Evolutionary conservation across 1,140 invertebrate genomes (phyloP).

Genomic region (Anastatus disparis): DNA sequence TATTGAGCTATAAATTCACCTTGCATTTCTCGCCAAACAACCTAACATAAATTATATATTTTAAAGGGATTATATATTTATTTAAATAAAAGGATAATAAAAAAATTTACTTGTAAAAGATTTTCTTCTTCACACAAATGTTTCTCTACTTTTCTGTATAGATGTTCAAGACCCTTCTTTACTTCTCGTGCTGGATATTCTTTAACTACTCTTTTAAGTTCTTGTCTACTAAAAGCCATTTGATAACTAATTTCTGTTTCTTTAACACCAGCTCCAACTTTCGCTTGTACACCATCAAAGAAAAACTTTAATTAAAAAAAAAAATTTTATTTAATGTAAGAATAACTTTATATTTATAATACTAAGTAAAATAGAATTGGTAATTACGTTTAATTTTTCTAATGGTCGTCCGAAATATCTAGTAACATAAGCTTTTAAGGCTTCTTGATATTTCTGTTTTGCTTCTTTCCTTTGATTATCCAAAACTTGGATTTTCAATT

Average conservation of each 20-base stretch:
- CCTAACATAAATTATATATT: constrained; percentile 69
- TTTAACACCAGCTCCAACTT: constrained; percentile 92
- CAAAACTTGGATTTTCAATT: constrained; percentile 90
- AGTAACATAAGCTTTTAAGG: constrained; percentile 90
- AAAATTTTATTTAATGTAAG: constrained; percentile 28
- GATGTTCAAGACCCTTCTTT: constrained; percentile 92
- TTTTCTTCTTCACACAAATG: constrained; percentile 96
- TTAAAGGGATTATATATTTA: not conserved
- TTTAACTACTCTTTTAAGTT: constrained; percentile 93
- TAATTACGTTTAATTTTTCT: constrained; percentile 91
- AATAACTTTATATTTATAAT: constrained; percentile 8
- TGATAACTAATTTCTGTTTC: constrained; percentile 98
- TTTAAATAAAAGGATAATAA: constrained; percentile 21
- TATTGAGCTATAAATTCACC: constrained; percentile 98
- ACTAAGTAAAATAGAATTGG: not conserved
- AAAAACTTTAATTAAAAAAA: constrained; percentile 74
- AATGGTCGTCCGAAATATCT: constrained; percentile 94
- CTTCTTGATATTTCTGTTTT: constrained; percentile 91
- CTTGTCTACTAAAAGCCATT: constrained; percentile 96
- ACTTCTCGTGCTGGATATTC: constrained; percentile 96
- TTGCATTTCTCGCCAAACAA: constrained; percentile 99
- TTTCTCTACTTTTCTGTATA: constrained; percentile 98
- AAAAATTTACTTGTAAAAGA: constrained; percentile 80
- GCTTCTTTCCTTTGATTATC: constrained; percentile 91
- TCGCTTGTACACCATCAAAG: constrained; percentile 93